A percentile compares a stretch with the other conserved stretches of the same genome.
phyloP scores from a whole-genome alignment of 2,113 vertebrate genomes.

The Charadrius vociferus region DNA sequence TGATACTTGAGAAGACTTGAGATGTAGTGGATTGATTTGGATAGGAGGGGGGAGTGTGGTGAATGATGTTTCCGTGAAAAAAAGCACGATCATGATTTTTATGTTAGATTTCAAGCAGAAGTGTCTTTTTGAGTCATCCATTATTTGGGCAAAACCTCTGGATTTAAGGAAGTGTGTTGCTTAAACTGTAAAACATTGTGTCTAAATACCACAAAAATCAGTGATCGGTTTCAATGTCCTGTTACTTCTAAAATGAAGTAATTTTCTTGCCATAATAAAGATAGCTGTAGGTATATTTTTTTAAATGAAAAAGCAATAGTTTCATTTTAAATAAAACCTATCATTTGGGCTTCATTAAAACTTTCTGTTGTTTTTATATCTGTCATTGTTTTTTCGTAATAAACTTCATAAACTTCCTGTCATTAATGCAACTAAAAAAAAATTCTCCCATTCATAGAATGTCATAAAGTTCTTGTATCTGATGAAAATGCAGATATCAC shows the following conservation, averaged over 20 bases:
- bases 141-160: neutral
- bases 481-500: neutral
- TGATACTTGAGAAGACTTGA: neutral
- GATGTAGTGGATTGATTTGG: neutral
- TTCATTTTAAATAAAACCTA: neutral
- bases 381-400: neutral
- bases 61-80: neutral
- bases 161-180: neutral
- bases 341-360: neutral
- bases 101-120: neutral
- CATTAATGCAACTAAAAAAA: neutral
- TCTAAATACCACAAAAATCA: neutral
- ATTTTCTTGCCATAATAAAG: neutral
- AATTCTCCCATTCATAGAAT: neutral
- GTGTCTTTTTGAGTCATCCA: neutral
- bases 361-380: neutral
- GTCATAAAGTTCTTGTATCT: neutral
- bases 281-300: neutral
- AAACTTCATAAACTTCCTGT: neutral
- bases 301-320: neutral
- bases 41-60: neutral
- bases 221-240: neutral
- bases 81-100: accelerated
- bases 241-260: neutral
- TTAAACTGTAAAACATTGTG: neutral